A percentile compares a stretch with the other conserved stretches of the same genome.
Evolutionary conservation across 2,113 vertebrate genomes (phyloP).

Genomic region (Thalassarche chlororhynchos): DNA sequence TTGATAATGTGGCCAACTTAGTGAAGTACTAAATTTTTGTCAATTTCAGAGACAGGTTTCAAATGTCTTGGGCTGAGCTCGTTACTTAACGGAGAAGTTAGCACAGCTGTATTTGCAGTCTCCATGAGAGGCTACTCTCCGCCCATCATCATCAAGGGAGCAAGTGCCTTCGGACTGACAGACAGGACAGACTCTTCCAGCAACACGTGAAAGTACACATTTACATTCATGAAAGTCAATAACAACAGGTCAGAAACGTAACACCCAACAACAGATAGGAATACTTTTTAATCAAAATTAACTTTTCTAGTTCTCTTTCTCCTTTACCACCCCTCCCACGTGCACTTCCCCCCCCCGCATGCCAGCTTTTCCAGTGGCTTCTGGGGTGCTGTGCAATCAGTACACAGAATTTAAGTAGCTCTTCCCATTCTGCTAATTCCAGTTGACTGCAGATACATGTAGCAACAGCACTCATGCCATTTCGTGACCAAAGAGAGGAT

Average conservation of each 20-base stretch:
- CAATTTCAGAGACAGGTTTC: neutral
- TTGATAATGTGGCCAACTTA: neutral
- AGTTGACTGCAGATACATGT: neutral
- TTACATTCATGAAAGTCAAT: neutral
- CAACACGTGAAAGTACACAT: neutral
- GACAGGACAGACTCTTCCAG: neutral
- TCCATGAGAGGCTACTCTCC: neutral
- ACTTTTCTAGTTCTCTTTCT: neutral
- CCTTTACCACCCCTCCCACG: neutral
- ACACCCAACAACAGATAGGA: neutral
- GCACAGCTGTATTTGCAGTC: neutral
- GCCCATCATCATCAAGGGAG: neutral
- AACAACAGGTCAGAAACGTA: neutral
- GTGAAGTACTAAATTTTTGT: neutral
- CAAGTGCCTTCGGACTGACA: neutral
- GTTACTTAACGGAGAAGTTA: neutral
- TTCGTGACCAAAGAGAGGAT: neutral
- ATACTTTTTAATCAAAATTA: neutral
- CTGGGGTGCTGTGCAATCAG: neutral
- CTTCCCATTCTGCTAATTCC: neutral
- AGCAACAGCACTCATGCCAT: neutral
- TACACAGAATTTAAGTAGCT: neutral
- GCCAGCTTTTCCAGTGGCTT: neutral
- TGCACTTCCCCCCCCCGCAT: fast-evolving
- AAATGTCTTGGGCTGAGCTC: neutral